Evolutionary conservation across 2,888 invertebrate species (phyloP).

Genomic region (Pollenia griseotomentosa): DNA sequence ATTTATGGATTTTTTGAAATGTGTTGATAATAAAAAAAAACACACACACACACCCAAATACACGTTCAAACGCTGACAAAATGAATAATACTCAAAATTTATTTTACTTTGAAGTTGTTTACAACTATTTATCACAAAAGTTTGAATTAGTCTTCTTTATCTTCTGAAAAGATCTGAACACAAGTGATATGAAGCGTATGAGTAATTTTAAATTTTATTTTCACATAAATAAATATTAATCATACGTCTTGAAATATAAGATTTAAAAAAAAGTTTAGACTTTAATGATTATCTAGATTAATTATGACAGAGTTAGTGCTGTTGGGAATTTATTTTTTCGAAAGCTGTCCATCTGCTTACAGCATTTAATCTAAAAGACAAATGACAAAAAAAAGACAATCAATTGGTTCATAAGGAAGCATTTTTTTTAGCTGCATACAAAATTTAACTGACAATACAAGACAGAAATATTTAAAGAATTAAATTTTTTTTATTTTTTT

Average conservation of each 20-base stretch:
- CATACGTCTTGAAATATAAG: constrained; percentile 13
- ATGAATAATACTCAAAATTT: not conserved
- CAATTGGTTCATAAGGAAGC: too few relatives aligned
- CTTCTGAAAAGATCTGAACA: too few relatives aligned
- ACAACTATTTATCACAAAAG: not conserved
- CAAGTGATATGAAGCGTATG: constrained; percentile 10
- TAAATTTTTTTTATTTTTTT: too few relatives aligned
- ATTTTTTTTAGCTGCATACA: too few relatives aligned
- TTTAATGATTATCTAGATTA: not conserved
- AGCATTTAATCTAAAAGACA: too few relatives aligned
- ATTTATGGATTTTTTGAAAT: too few relatives aligned
- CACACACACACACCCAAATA: not conserved
- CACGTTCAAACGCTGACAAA: not conserved
- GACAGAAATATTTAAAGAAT: too few relatives aligned
- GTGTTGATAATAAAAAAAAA: not conserved
- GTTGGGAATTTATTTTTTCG: too few relatives aligned
- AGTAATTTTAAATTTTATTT: constrained; percentile 3
- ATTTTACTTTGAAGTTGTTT: constrained; percentile 2
- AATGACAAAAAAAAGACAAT: too few relatives aligned
- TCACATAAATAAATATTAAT: constrained; percentile 25
- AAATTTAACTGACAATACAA: too few relatives aligned
- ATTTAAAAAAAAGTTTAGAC: not conserved
- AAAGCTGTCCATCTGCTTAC: too few relatives aligned
- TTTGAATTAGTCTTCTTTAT: not conserved
- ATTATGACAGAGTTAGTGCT: too few relatives aligned